A percentile compares a stretch with the other conserved stretches of the same genome.
Conservation (phyloP, 2,888 invertebrate genomes). For the Biston betularia region DNA sequence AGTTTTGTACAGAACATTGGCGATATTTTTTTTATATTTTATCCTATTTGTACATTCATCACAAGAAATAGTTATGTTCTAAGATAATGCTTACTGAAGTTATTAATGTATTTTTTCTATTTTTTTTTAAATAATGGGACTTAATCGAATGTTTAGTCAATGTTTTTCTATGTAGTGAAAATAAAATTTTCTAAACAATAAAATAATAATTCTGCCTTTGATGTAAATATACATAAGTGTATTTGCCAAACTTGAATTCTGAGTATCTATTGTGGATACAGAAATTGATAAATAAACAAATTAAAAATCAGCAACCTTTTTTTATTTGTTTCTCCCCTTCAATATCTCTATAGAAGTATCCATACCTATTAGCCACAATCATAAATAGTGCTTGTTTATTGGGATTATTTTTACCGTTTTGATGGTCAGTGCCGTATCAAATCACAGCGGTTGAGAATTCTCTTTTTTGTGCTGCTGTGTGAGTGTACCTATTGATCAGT, state of each 20-base stretch:
- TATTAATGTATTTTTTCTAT: conserved; percentile 66
- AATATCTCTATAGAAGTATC: too few species aligned
- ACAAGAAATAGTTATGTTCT: conserved; percentile 63
- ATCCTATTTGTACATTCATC: conserved; percentile 56
- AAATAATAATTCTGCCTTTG: conserved; percentile 48
- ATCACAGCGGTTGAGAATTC: too few species aligned
- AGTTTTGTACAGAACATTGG: conserved; percentile 50
- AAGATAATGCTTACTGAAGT: conserved; percentile 52
- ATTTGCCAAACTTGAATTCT: conserved; percentile 72
- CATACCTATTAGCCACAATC: too few species aligned
- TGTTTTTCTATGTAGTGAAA: conserved; percentile 47
- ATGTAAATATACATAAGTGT: conserved; percentile 69
- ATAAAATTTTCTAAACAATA: conserved; percentile 54
- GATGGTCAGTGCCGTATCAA: too few species aligned
- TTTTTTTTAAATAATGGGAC: conserved; percentile 45
- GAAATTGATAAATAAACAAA: conserved; percentile 85
- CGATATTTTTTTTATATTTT: conserved; percentile 55
- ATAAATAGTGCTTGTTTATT: too few species aligned
- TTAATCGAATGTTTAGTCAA: conserved; percentile 15
- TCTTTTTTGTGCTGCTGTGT: too few species aligned
- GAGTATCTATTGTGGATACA: conserved; percentile 84
- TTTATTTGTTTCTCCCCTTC: not conserved
- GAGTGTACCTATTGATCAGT: too few species aligned
- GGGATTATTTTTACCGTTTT: too few species aligned
- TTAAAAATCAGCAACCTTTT: conserved; percentile 49